Percentiles rank a stretch among this genome's conserved stretches.
Conservation (phyloP, 2,797 vertebrate species). For the Gallinago stenura region DNA sequence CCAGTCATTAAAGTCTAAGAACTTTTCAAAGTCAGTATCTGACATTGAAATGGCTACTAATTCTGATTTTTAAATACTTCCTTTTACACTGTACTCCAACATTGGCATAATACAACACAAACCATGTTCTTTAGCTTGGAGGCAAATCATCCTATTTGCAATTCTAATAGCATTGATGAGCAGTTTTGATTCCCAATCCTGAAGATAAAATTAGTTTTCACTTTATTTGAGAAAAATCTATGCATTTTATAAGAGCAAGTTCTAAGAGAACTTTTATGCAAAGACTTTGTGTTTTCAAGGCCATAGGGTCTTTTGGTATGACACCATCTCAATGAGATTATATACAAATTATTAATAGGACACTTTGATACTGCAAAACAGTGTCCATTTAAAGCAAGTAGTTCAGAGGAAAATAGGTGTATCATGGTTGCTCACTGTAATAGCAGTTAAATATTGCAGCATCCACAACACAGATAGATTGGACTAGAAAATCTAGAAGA, state of each 20-base stretch:
- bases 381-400: not conserved
- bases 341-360: not conserved
- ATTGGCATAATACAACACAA: not conserved
- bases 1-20: not conserved
- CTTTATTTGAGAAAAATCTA: not conserved
- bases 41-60: not conserved
- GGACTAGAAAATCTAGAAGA: not conserved
- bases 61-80: slow-evolving; percentile 17
- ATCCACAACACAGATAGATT: not conserved
- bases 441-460: not conserved
- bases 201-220: not conserved
- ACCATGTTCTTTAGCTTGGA: not conserved
- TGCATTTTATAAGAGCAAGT: not conserved
- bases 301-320: not conserved
- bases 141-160: not conserved
- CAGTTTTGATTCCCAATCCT: not conserved
- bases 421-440: not conserved
- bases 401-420: not conserved
- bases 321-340: not conserved
- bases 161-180: not conserved
- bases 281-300: not conserved
- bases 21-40: not conserved
- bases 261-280: not conserved
- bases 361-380: not conserved
- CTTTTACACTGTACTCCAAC: not conserved